Percentiles rank a stretch among this genome's conserved stretches.
Conservation (phyloP, 2,113 vertebrate species). For the Hoplias malabaricus region DNA sequence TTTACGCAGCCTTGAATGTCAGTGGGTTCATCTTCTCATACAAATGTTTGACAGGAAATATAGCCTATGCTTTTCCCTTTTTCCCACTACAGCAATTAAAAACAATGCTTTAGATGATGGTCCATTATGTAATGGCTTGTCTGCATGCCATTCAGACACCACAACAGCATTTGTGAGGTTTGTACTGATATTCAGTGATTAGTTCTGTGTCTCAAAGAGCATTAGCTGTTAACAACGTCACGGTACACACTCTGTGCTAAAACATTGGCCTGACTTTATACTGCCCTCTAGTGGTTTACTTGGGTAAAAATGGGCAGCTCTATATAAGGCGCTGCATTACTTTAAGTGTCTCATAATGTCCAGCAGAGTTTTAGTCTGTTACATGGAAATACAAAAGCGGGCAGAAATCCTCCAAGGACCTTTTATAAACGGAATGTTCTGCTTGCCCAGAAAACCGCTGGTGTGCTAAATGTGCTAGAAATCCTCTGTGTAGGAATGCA, state of each 20-base stretch:
- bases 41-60: too few relatives aligned
- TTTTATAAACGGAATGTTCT: slow-evolving; percentile 12
- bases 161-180: too few relatives aligned
- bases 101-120: too few relatives aligned
- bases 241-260: neutral
- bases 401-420: neutral
- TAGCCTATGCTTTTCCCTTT: too few relatives aligned
- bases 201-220: too few relatives aligned
- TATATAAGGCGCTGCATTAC: neutral
- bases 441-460: slow-evolving; percentile 1
- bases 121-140: too few relatives aligned
- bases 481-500: slow-evolving; percentile 19
- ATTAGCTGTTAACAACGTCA: too few relatives aligned
- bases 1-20: neutral
- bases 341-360: neutral
- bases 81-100: too few relatives aligned
- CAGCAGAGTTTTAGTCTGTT: neutral
- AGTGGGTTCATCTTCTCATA: too few relatives aligned
- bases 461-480: slow-evolving; percentile 27
- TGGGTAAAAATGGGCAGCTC: neutral
- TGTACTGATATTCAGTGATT: too few relatives aligned
- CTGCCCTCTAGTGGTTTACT: slow-evolving; percentile 35
- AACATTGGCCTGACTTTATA: slow-evolving; percentile 1
- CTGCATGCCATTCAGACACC: too few relatives aligned
- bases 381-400: neutral